Base-by-base conservation (phyloP, 2,888 invertebrate species). In the Nysson spinosus region DNA sequence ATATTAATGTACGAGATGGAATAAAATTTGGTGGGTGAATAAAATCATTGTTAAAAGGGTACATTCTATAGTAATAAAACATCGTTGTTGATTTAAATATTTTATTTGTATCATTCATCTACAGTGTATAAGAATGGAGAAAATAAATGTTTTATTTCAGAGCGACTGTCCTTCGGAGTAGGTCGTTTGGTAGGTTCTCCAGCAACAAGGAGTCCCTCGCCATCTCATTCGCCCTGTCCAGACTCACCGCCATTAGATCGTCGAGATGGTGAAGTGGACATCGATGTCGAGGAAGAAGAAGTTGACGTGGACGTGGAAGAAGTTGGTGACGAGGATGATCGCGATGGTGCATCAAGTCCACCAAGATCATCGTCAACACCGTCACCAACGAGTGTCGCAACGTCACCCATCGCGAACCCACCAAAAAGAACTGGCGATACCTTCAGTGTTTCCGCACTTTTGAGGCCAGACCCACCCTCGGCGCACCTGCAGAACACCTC, bases 121-220 rank as follows among this genome's bases (percentile, higher is more conserved):
- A 28, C 7, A n/a, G 32, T 2, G 32, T 32, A 3, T 32, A 35
- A 16, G 26, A 16, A 50, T 24, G 6, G 9, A 40, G 30, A 28
- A 6, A 28, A 32, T 3, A 34, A 14, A 12, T 16, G 16, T 34
- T 34, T 12, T 65, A 69, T 90, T 90, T 2, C 92, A 95, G 95
- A 94, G 82, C 92, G 93, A 84, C 92, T 95, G 81, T 95, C 95
- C 81, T 96, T 95, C 81, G 95, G 95, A 61, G 93, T 96, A 80
- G 94, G 92, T 86, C 92, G 95, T 62, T 88, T 96, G 75, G 94
- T 96, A 24, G 91, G 86, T 19, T 86, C 87, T 0, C 85, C 86
- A 19, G 72, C 84, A 11, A 80, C 84, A 34, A 80, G 84, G 39
- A 78, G 81, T 67, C 84, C 83, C 14, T 85, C 87, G 14, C 85